Percentiles rank a stretch among this genome's conserved stretches.
phyloP scores from a whole-genome alignment of 2,888 invertebrate genomes.

The Formica aserva region DNA sequence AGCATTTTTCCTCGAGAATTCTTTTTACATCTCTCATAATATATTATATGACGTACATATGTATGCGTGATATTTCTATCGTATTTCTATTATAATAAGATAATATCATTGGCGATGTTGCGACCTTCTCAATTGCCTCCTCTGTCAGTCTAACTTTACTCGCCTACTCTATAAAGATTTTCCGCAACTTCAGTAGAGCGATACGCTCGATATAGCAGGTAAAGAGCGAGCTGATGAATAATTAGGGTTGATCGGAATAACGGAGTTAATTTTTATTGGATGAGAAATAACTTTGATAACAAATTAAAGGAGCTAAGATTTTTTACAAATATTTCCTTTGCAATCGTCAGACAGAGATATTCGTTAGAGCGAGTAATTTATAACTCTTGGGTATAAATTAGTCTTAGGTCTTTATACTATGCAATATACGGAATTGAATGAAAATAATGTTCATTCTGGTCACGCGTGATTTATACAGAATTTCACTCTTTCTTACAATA shows the following conservation, averaged over 20 bases:
- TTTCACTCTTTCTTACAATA: conserved; percentile 43
- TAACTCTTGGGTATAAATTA: background rate
- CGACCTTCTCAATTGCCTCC: conserved; percentile 1
- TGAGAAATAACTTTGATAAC: background rate
- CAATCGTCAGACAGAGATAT: background rate
- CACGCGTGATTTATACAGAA: conserved; percentile 45
- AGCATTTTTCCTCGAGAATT: background rate
- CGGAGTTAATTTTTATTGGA: background rate
- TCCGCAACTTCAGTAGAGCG: conserved; percentile 4
- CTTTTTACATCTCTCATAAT: background rate
- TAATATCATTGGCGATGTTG: conserved; percentile 12
- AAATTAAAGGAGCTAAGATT: background rate
- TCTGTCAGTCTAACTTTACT: background rate
- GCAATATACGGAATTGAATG: conserved; percentile 15
- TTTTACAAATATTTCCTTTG: background rate
- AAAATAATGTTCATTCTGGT: conserved; percentile 23
- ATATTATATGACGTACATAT: background rate
- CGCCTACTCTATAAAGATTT: background rate
- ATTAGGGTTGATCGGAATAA: background rate
- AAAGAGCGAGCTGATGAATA: background rate
- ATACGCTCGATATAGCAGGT: background rate
- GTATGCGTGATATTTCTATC: background rate
- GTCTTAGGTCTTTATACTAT: background rate
- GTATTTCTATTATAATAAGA: background rate
- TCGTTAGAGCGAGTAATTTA: background rate